Evolutionary conservation across 92 coral and sea anemone genomes (phyloP).

Genomic region (Virgularia gustaviana): DNA sequence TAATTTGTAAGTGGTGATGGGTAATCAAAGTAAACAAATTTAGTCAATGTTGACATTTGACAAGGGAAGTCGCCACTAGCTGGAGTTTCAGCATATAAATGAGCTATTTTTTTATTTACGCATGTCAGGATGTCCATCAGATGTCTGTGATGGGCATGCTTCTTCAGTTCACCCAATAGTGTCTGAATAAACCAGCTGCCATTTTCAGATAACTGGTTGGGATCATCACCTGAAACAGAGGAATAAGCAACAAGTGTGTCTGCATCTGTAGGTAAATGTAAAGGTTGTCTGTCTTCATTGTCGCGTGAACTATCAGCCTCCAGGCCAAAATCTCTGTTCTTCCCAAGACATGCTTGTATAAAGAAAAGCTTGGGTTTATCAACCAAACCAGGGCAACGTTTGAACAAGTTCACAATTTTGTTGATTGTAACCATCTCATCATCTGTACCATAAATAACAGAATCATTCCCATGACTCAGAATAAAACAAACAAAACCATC

Average conservation of each 20-base stretch:
- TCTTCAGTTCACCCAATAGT: conserved; percentile 32
- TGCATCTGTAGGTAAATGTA: conserved; percentile 68
- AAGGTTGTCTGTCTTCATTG: neutral
- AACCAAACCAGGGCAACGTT: conserved; percentile 60
- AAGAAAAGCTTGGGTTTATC: conserved; percentile 84
- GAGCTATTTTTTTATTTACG: conserved; percentile 55
- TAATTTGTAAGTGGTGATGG: neutral
- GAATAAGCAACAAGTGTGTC: conserved; percentile 82
- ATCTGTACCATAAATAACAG: conserved; percentile 70
- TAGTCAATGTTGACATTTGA: conserved; percentile 76
- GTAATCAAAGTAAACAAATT: conserved; percentile 58
- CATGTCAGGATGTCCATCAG: conserved; percentile 52
- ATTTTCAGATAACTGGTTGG: conserved; percentile 54
- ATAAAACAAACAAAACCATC: conserved; percentile 84
- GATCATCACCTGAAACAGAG: conserved; percentile 71
- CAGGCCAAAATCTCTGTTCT: conserved; percentile 49
- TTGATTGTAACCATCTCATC: conserved; percentile 57
- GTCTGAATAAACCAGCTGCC: conserved; percentile 76
- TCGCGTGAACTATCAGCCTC: conserved; percentile 63
- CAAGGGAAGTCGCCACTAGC: conserved; percentile 81
- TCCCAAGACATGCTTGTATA: conserved; percentile 87
- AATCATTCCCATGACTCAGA: conserved; percentile 76
- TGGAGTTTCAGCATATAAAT: conserved; percentile 13
- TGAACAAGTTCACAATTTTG: conserved; percentile 62
- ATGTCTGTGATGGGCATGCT: conserved; percentile 37